Conservation (phyloP, 2,797 vertebrate genomes). For the Denticeps clupeoides region DNA sequence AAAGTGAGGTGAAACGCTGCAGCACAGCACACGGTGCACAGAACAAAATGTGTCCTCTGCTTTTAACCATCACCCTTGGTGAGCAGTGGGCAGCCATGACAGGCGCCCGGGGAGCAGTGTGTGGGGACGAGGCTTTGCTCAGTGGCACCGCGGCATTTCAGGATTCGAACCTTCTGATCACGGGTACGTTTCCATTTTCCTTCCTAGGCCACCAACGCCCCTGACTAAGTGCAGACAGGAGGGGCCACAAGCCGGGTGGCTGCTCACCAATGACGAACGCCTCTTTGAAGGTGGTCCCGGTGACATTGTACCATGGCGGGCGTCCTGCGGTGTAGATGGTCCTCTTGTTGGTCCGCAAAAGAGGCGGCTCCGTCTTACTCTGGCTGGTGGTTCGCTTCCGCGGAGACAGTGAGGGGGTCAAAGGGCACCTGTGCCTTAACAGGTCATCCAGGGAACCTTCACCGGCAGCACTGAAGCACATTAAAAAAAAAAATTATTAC, state of each 20-base stretch:
- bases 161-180: too few species aligned
- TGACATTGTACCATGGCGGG: conserved; percentile 84
- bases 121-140: too few species aligned
- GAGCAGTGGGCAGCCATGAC: too few species aligned
- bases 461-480: conserved; percentile 45
- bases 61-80: too few species aligned
- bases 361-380: conserved; percentile 70
- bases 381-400: conserved; percentile 69
- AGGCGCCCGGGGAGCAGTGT: too few species aligned
- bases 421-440: conserved; percentile 44
- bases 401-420: conserved; percentile 58
- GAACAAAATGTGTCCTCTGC: too few species aligned
- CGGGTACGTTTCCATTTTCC: too few species aligned
- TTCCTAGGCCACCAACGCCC: too few species aligned
- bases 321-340: conserved; percentile 82
- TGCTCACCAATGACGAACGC: conserved; percentile 77
- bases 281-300: conserved; percentile 79
- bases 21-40: too few species aligned
- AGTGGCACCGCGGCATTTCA: too few species aligned
- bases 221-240: too few species aligned
- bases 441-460: conserved; percentile 62
- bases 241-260: background rate
- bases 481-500: background rate
- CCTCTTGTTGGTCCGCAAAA: conserved; percentile 74
- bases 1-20: too few species aligned